Percentiles rank a stretch among this genome's conserved stretches.
Conservation (phyloP, 2,888 invertebrate species). For the Drosophila ezoana region DNA sequence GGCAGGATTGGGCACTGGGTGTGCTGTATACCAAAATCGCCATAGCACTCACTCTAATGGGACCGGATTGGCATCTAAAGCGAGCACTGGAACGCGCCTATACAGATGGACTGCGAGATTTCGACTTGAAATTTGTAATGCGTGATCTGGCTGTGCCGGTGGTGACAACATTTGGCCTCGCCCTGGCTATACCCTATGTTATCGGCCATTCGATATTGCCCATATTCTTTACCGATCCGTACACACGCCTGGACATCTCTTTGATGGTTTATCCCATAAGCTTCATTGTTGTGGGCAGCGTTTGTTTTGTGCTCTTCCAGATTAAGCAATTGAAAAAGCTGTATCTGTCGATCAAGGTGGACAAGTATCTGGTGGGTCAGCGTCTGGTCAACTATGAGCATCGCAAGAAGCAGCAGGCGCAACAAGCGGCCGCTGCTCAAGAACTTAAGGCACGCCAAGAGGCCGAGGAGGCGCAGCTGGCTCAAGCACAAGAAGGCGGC, state of each 20-base stretch:
- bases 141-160: conserved; percentile 95
- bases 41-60: conserved; percentile 98
- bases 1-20: conserved; percentile 99
- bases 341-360: conserved; percentile 99
- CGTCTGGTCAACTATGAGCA: conserved; percentile 98
- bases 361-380: conserved; percentile 98
- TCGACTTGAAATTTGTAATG: conserved; percentile 95
- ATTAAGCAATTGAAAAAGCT: conserved; percentile 96
- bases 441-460: conserved; percentile 66
- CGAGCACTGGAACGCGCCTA: conserved; percentile 97
- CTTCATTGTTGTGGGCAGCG: conserved; percentile 89
- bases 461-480: conserved; percentile 41
- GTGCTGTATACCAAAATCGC: conserved; percentile 99
- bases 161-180: conserved; percentile 94
- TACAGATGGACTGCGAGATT: conserved; percentile 95
- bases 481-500: conserved; percentile 36
- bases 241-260: conserved; percentile 90
- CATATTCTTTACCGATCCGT: conserved; percentile 87
- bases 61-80: conserved; percentile 97
- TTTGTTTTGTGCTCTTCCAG: conserved; percentile 92
- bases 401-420: conserved; percentile 87
- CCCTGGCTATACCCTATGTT: conserved; percentile 97
- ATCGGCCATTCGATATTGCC: conserved; percentile 92
- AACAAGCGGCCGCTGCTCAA: conserved; percentile 68
- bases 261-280: conserved; percentile 96